phyloP scores from a whole-genome alignment of 2,113 vertebrate genomes.

The Urocynchramus pylzowi region DNA sequence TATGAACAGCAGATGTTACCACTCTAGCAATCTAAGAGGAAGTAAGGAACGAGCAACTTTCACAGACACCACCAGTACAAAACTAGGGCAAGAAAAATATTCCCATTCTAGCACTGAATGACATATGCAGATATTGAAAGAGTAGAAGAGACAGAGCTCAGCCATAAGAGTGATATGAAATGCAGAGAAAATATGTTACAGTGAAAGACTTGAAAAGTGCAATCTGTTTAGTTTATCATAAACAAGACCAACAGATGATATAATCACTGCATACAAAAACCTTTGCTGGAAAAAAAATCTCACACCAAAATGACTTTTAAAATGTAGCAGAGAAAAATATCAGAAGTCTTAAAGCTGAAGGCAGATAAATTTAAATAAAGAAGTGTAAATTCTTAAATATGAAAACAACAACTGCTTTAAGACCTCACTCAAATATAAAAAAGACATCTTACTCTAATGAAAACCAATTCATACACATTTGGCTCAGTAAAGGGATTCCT shows the following conservation, averaged over 20 bases:
- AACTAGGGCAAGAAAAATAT: background rate
- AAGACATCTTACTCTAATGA: background rate
- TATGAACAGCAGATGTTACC: background rate
- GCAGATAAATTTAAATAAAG: background rate
- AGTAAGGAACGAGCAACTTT: background rate
- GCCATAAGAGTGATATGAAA: background rate
- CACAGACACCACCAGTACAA: background rate
- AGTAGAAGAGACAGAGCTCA: background rate
- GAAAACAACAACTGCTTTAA: background rate
- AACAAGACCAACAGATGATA: constrained; percentile 45
- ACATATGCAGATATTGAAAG: background rate
- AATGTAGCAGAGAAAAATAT: background rate
- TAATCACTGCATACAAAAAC: constrained; percentile 8
- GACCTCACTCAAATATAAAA: background rate
- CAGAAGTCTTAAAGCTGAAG: background rate
- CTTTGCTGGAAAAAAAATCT: background rate
- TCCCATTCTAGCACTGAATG: background rate
- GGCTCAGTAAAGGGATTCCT: background rate
- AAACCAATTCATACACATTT: background rate
- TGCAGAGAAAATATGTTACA: constrained; percentile 14
- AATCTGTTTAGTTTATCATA: constrained; percentile 47
- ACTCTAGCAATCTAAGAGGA: background rate
- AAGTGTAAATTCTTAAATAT: background rate
- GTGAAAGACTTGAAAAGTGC: constrained; percentile 34
- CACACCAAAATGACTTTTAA: constrained; percentile 14